Base-by-base conservation (phyloP, 2,888 invertebrate genomes). In the Ceraclea dissimilis region DNA sequence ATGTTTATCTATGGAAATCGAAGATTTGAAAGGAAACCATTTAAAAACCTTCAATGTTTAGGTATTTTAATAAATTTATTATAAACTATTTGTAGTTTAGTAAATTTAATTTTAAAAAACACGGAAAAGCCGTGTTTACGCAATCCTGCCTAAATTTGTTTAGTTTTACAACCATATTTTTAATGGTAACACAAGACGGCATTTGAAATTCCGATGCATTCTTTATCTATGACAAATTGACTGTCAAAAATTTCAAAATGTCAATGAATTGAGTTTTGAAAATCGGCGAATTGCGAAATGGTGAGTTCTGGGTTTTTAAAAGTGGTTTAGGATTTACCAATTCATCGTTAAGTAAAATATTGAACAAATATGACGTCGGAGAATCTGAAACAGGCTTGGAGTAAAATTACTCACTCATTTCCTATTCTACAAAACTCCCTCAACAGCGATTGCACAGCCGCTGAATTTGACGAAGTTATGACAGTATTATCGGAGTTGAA, bases 351-450 rank as follows among this genome's bases (percentile, higher is more conserved):
- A n/a, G n/a, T n/a, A n/a, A n/a, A n/a, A n/a, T n/a, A n/a, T n/a
- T n/a, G n/a, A n/a, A n/a, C 39, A 2, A 39, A 39, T 33, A 58
- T 58, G 58, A 18, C 58, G 2, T 22, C 51, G 18, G 53, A 58
- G 33, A 20, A 21, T 13, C 26, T 51, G 13, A 58, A 22, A n/a
- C 49, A 46, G 16, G 52, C 51, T 47, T 59, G 56, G 54, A 26
- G 11, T 10, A 52, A 53, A 52, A 52, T 59, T 10, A 51, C 21
- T 16, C 33, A 49, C 20, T 76, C 75, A 2, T 77, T 71, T 63
- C 77, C 78, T 4, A 73, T 78, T 52, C 66, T 78, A n/a, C 70
- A 69, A 54, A 76, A 75, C 62, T 66, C 69, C 1, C 61, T 75
- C 31, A 68, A 68, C 59, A 73, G 69, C 18, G 73, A 74, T 39